Base-by-base conservation (phyloP, 2,888 invertebrate species). In the Hyposoter dolosus region DNA sequence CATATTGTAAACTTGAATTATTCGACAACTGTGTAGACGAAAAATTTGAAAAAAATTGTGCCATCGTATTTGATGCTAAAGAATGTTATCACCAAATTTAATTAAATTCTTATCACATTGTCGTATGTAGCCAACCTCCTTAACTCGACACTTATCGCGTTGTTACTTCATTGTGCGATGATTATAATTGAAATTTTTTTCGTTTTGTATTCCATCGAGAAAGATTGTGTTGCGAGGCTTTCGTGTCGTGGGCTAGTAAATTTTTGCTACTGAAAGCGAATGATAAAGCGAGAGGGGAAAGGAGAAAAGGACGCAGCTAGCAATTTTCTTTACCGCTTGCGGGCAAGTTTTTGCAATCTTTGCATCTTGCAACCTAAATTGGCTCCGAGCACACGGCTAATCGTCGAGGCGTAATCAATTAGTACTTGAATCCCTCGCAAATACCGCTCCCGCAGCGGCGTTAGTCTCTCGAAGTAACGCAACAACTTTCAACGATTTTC, bases 401-500 rank as follows among this genome's bases (percentile, higher is more conserved):
- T 92, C 91, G 91, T 84, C 84, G 88, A 88, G 90, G 90, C 89
- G 91, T 92, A 92, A 92, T 92, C 92, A 92, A 92, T 92, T 92
- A 92, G 89, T 86, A 78, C 82, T 85, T 40, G 83, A 74, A 53
- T 40, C 74, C 45, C 50, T 50, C 43, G 35, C 71, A 23, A 72
- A 50, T 68, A 74, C 60, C 47, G 65, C 6, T 63, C 65, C 28
- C 28, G 19, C n/a, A 32, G 63, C n/a, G 53, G 32, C 10, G 32
- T 74, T 74, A 40, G 72, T 74, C 19, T 74, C 72, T 56, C 40
- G 72, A 74, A 74, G 56, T 40, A 72, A 53, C n/a, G 72, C 72
- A 40, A 74, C 45, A 71, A n/a, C 66, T 74, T 56, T 7, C 23
- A 35, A 63, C 23, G n/a, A 75, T 43, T 63, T 10, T 43, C 6